A percentile compares a stretch with the other conserved stretches of the same genome.
These are phyloP conservation scores for Orthosia gracilis DNA, from an alignment of 2,888 invertebrate genomes.

Conservation along the genomic window DNA sequence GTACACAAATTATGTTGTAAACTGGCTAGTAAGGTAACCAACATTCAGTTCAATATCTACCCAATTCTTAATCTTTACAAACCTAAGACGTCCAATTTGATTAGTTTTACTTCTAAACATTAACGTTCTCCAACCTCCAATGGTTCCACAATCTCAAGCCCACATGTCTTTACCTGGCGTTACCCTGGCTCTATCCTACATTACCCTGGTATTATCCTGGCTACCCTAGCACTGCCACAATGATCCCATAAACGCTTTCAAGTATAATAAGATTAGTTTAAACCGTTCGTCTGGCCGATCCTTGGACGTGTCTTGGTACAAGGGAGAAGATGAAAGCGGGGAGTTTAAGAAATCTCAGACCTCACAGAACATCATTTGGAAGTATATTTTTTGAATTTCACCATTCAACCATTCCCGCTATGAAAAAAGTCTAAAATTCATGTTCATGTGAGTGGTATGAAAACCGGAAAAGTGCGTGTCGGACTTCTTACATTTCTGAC, in stretches of 20 bases:
- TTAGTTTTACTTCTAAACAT: background rate
- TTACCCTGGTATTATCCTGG: conserved; percentile 41
- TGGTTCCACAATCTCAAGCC: conserved; percentile 39
- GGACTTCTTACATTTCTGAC: no score
- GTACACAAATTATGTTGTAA: background rate
- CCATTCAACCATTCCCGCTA: no score
- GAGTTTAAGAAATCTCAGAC: background rate
- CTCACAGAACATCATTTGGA: no score
- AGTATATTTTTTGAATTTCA: background rate
- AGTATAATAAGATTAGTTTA: conserved; percentile 81
- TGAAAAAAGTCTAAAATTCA: no score
- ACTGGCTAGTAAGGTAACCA: background rate
- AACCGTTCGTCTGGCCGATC: conserved; percentile 76
- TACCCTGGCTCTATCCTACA: conserved; percentile 37
- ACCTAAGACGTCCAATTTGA: background rate
- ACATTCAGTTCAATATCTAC: background rate
- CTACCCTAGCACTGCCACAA: conserved; percentile 63
- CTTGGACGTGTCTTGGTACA: conserved; percentile 59
- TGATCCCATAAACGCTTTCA: conserved; percentile 77
- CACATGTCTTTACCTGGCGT: conserved; percentile 41
- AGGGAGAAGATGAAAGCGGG: conserved; percentile 34
- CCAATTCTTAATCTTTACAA: background rate
- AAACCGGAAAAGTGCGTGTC: no score
- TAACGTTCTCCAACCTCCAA: conserved; percentile 15
- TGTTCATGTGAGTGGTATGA: no score